Evolutionary conservation across 2,888 invertebrate genomes (phyloP).

Genomic region (Orchestes rusci): DNA sequence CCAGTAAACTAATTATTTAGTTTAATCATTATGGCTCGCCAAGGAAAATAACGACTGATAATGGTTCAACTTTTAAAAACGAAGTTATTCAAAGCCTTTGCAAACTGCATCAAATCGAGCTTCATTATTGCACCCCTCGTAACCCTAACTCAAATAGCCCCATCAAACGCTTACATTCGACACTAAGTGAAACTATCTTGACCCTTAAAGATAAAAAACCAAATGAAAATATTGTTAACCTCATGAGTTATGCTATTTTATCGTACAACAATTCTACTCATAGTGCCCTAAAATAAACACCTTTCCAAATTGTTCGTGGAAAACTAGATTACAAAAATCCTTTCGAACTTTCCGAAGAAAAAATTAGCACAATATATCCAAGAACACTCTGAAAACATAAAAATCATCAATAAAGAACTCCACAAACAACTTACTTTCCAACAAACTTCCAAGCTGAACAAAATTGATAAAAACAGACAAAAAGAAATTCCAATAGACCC

Average conservation of each 20-base stretch:
- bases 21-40: conserved; percentile 2
- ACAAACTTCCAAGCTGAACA: conserved; percentile 4
- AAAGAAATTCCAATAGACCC: not conserved
- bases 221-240: not conserved
- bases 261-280: conserved; percentile 9
- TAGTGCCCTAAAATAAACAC: conserved; percentile 6
- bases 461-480: conserved; percentile 7
- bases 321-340: conserved; percentile 7
- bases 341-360: conserved; percentile 4
- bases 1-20: conserved; percentile 1
- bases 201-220: conserved; percentile 3
- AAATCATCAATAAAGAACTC: conserved; percentile 6
- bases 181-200: conserved; percentile 3
- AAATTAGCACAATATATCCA: conserved; percentile 3
- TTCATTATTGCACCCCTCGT: conserved; percentile 6
- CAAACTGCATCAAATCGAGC: conserved; percentile 2
- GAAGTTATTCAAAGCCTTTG: conserved; percentile 2
- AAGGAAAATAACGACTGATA: conserved; percentile 3
- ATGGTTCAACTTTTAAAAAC: conserved; percentile 3
- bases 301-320: conserved; percentile 8
- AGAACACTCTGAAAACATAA: conserved; percentile 10
- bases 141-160: conserved; percentile 8
- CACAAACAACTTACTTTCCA: not conserved
- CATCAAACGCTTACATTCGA: conserved; percentile 1
- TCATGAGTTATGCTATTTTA: conserved; percentile 9